A percentile compares a stretch with the other conserved stretches of the same genome.
Evolutionary conservation across 2,797 vertebrate genomes (phyloP).

Genomic region (Siniperca scherzeri): DNA sequence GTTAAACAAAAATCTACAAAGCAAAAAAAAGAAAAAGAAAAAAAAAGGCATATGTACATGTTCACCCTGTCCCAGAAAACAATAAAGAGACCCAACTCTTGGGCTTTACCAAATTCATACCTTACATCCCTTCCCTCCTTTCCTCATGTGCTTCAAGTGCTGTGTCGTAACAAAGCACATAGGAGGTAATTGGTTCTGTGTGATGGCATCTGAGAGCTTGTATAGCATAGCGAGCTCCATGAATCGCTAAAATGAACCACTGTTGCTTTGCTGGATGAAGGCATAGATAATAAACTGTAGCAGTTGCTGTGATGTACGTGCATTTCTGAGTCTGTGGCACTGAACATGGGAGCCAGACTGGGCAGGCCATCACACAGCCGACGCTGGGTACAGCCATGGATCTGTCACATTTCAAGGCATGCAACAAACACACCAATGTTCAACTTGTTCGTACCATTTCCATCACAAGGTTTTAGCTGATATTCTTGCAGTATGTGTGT

Average conservation of each 20-base stretch:
- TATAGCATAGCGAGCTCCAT: too few relatives aligned
- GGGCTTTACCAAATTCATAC: slow-evolving; percentile 74
- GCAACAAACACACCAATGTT: slow-evolving; percentile 84
- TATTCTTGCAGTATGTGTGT: slow-evolving; percentile 79
- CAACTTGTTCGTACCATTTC: slow-evolving; percentile 79
- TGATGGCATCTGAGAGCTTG: slow-evolving; percentile 82
- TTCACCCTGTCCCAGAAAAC: slow-evolving; percentile 79
- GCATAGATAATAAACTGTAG: slow-evolving; percentile 72
- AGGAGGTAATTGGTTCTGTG: slow-evolving; percentile 81
- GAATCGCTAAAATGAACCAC: slow-evolving; percentile 48
- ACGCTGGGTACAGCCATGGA: slow-evolving; percentile 78
- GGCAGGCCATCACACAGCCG: slow-evolving; percentile 73
- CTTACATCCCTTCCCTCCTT: slow-evolving; percentile 45
- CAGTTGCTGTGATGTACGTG: slow-evolving; percentile 77
- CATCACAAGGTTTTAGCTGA: slow-evolving; percentile 73
- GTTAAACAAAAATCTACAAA: slow-evolving; percentile 87
- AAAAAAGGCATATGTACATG: slow-evolving; percentile 93
- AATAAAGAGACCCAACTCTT: slow-evolving; percentile 56
- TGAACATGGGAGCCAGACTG: slow-evolving; percentile 48
- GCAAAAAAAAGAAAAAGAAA: slow-evolving; percentile 85
- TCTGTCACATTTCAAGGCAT: slow-evolving; percentile 87
- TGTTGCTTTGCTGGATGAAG: slow-evolving; percentile 81
- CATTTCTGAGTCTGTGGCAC: slow-evolving; percentile 60
- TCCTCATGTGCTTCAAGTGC: slow-evolving; percentile 58
- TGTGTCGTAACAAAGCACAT: slow-evolving; percentile 77